Evolutionary conservation across 2,888 invertebrate species (phyloP).

Genomic region (Polietes domitor): DNA sequence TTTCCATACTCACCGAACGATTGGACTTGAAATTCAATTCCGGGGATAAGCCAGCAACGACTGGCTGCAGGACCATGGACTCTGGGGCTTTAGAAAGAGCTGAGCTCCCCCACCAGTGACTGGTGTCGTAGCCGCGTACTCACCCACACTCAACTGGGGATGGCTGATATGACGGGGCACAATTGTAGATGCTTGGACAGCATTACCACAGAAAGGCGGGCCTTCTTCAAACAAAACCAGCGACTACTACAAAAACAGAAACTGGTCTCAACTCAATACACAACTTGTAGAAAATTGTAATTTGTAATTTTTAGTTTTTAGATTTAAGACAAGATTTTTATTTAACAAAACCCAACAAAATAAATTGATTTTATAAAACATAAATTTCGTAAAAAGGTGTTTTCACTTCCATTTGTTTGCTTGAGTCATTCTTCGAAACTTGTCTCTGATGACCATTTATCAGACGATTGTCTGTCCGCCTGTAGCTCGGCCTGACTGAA

Average conservation of each 20-base stretch:
- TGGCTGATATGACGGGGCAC: conserved; percentile 13
- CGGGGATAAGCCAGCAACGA: background rate
- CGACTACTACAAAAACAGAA: background rate
- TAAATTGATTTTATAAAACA: conserved; percentile 13
- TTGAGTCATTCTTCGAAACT: too few relatives aligned
- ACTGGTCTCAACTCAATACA: conserved; percentile 13
- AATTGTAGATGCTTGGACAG: conserved; percentile 49
- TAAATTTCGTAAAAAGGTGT: conserved; percentile 27
- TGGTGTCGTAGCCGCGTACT: conserved; percentile 36
- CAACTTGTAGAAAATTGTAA: background rate
- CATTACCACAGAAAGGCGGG: conserved; percentile 46
- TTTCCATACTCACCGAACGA: conserved; percentile 41
- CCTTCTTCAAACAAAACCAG: conserved; percentile 41
- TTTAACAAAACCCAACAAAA: conserved; percentile 29
- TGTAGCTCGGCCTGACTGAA: conserved; percentile 25
- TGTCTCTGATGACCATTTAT: conserved; percentile 35
- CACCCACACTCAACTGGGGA: conserved; percentile 15
- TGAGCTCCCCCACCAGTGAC: conserved; percentile 25
- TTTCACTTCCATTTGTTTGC: conserved; percentile 1
- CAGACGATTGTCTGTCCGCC: background rate
- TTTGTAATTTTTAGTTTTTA: conserved; percentile 2
- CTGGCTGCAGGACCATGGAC: conserved; percentile 4
- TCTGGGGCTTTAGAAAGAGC: background rate
- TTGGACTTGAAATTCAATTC: conserved; percentile 61
- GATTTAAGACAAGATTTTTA: conserved; percentile 4